Conservation (phyloP, 2,797 vertebrate species). For the Sternarchorhynchus goeldii region DNA sequence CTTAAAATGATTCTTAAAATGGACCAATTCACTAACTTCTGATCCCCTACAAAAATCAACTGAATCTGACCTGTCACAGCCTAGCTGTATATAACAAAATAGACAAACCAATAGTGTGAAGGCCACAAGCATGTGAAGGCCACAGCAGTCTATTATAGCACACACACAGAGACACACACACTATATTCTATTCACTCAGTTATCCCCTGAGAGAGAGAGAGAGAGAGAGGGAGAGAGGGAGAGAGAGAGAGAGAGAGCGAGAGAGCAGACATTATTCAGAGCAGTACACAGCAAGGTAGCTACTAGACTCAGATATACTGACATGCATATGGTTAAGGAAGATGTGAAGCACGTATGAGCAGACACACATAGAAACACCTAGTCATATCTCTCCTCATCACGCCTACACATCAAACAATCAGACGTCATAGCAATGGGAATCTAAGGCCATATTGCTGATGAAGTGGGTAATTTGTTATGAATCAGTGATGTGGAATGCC, state of each 20-base stretch:
- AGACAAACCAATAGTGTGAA: constrained; percentile 1
- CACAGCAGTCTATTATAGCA: constrained; percentile 7
- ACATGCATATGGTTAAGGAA: constrained; percentile 25
- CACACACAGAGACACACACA: constrained; percentile 20
- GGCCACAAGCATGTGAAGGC: constrained; percentile 1
- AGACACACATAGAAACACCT: neutral
- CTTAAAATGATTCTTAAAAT: constrained; percentile 9
- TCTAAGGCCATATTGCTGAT: neutral
- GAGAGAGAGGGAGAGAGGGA: too few species aligned
- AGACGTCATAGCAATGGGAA: neutral
- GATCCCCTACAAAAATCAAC: neutral
- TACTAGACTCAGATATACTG: neutral
- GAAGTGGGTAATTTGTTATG: constrained; percentile 35
- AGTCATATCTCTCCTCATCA: neutral
- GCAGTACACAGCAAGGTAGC: constrained; percentile 25
- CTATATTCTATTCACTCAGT: neutral
- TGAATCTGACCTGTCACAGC: constrained; percentile 12
- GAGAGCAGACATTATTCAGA: constrained; percentile 26
- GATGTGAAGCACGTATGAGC: neutral
- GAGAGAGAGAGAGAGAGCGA: too few species aligned
- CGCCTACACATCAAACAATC: constrained; percentile 10
- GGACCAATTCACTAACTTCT: constrained; percentile 5
- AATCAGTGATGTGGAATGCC: constrained; percentile 35
- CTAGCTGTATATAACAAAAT: constrained; percentile 29
- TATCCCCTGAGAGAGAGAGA: constrained; percentile 21